Conservation (phyloP, 35 echinoderm and acorn worm genomes). For the Chiridota heheva region DNA sequence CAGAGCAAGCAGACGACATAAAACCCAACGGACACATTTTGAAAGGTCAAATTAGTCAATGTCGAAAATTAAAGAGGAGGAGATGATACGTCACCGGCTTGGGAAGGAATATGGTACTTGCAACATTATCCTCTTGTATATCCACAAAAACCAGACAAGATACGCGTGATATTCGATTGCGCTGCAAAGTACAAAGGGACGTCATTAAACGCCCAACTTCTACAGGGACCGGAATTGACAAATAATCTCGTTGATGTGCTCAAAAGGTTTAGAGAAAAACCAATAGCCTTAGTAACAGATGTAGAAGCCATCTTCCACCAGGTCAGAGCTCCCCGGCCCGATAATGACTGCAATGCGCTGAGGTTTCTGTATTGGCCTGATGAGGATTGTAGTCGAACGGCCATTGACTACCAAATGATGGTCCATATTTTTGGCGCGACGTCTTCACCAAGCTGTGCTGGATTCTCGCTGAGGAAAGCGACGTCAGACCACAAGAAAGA, state of each 20-base stretch:
- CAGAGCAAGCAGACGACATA: too few relatives aligned
- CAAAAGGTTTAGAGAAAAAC: slow-evolving; percentile 30
- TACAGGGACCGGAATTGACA: slow-evolving; percentile 42
- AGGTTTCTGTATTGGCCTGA: slow-evolving; percentile 50
- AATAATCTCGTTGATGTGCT: slow-evolving; percentile 35
- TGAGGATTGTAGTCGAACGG: slow-evolving; percentile 7
- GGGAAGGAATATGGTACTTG: slow-evolving; percentile 32
- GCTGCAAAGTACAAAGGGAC: slow-evolving; percentile 44
- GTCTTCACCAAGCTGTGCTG: slow-evolving; percentile 27
- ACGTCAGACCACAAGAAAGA: not conserved
- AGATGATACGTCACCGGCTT: not conserved
- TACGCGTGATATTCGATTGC: slow-evolving; percentile 47
- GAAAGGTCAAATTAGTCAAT: too few relatives aligned
- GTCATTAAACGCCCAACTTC: slow-evolving; percentile 41
- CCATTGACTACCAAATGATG: slow-evolving; percentile 5
- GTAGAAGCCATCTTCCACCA: slow-evolving; percentile 43
- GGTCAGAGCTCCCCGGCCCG: not conserved
- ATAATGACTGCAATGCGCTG: slow-evolving; percentile 24
- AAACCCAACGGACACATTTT: too few relatives aligned
- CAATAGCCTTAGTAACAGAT: slow-evolving; percentile 19
- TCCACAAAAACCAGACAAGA: slow-evolving; percentile 42
- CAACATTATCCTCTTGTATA: slow-evolving; percentile 47
- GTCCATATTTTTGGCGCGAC: slow-evolving; percentile 48
- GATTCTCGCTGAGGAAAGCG: slow-evolving; percentile 29
- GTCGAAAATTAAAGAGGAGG: slow-evolving; percentile 23